Conservation (phyloP, 2,113 vertebrate genomes). For the Semicossyphus pulcher region DNA sequence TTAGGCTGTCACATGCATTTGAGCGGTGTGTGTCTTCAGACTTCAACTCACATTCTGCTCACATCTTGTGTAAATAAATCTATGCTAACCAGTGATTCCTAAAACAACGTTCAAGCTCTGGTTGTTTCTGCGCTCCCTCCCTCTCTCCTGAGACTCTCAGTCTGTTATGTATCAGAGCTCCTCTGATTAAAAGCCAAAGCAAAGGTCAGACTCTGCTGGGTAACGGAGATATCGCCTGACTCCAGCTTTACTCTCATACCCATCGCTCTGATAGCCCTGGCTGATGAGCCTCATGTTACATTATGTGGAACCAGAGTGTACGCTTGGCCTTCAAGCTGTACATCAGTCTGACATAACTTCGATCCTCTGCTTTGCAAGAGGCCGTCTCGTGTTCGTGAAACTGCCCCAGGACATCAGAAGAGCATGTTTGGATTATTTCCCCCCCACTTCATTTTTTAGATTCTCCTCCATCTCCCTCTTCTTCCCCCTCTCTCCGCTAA, state of each 20-base stretch:
- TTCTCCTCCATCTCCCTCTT: background rate
- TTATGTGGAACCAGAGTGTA: constrained; percentile 30
- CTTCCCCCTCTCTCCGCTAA: background rate
- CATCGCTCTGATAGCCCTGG: constrained; percentile 40
- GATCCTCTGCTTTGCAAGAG: background rate
- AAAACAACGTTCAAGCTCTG: constrained; percentile 39
- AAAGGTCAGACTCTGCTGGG: constrained; percentile 71
- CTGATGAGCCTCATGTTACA: constrained; percentile 65
- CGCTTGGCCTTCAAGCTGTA: constrained; percentile 31
- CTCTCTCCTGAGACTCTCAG: constrained; percentile 55
- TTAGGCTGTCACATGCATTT: constrained; percentile 25
- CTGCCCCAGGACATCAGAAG: constrained; percentile 41
- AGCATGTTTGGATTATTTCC: constrained; percentile 36
- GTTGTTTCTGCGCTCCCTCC: constrained; percentile 52
- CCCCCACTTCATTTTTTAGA: constrained; percentile 16
- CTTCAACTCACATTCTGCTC: constrained; percentile 45
- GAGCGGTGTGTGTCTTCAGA: constrained; percentile 1
- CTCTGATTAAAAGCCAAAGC: constrained; percentile 75
- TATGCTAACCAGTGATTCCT: constrained; percentile 52
- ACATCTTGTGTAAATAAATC: constrained; percentile 63
- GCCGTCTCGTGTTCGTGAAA: constrained; percentile 42
- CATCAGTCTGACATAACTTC: constrained; percentile 36
- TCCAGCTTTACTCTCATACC: constrained; percentile 44
- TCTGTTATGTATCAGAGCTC: constrained; percentile 63
- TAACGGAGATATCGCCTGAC: constrained; percentile 56